phyloP scores from a whole-genome alignment of 2,797 vertebrate species.

The Potorous gilbertii region DNA sequence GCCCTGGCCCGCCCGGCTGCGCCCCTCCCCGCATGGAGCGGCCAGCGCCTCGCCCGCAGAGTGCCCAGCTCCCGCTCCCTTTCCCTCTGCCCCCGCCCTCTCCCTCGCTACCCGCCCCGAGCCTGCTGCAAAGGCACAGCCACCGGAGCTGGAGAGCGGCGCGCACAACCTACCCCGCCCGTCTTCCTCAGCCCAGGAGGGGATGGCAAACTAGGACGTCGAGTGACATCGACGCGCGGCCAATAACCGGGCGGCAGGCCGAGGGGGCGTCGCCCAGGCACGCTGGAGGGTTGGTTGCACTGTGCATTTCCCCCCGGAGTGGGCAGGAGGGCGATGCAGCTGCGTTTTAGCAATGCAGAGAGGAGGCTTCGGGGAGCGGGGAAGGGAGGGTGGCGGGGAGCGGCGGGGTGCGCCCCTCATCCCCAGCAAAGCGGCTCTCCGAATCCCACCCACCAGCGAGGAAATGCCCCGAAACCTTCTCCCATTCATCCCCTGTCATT shows the following conservation, averaged over 20 bases:
- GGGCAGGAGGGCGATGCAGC: slow-evolving; percentile 62
- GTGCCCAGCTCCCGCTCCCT: slow-evolving; percentile 8
- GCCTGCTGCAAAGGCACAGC: slow-evolving; percentile 65
- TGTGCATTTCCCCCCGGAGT: slow-evolving; percentile 72
- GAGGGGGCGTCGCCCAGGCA: slow-evolving; percentile 60
- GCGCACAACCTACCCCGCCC: slow-evolving; percentile 78
- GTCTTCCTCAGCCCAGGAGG: slow-evolving; percentile 65
- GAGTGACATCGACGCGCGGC: slow-evolving; percentile 74
- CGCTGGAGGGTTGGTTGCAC: slow-evolving; percentile 81
- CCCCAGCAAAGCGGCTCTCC: background rate
- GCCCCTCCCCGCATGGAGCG: slow-evolving; percentile 43
- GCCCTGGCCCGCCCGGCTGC: slow-evolving; percentile 46
- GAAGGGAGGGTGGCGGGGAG: background rate
- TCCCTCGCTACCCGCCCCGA: background rate
- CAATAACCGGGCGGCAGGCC: slow-evolving; percentile 73
- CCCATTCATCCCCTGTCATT: background rate
- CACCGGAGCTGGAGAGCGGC: slow-evolving; percentile 53
- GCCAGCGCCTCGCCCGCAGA: slow-evolving; percentile 10
- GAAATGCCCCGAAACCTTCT: background rate
- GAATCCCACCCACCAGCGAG: background rate
- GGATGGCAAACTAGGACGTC: slow-evolving; percentile 46
- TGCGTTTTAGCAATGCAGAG: slow-evolving; percentile 59
- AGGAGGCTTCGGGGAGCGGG: background rate
- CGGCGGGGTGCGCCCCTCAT: background rate
- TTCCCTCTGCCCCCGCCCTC: slow-evolving; percentile 9